These are phyloP conservation scores for Lordiphosa mommai DNA, from an alignment of 1,140 invertebrate species.

Conservation along the genomic window DNA sequence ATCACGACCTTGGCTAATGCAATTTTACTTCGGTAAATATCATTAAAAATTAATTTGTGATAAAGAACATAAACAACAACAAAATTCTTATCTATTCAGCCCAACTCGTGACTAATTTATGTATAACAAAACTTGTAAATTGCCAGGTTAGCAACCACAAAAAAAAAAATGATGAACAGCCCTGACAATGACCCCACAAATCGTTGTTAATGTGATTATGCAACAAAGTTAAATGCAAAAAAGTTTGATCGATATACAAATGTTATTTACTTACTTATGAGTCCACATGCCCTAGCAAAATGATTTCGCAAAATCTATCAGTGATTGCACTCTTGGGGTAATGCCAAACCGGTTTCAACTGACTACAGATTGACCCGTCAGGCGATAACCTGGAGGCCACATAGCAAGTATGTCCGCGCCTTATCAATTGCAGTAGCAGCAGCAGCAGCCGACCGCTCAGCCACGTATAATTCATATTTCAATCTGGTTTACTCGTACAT, in stretches of 20 bases:
- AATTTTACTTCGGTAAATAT: slow-evolving; percentile 21
- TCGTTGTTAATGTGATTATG: slow-evolving; percentile 14
- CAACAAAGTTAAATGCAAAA: slow-evolving; percentile 10
- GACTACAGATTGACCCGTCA: slow-evolving; percentile 25
- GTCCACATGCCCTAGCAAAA: slow-evolving; percentile 4
- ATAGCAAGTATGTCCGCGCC: slow-evolving; percentile 1
- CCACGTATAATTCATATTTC: slow-evolving; percentile 16
- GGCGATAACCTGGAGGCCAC: slow-evolving; percentile 38
- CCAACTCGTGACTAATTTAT: slow-evolving; percentile 35
- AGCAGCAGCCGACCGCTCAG: background rate
- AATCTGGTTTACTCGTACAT: slow-evolving; percentile 23
- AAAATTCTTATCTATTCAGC: background rate
- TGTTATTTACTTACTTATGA: slow-evolving; percentile 3
- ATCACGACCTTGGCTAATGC: slow-evolving; percentile 34
- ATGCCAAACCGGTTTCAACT: slow-evolving; percentile 17
- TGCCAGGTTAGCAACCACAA: slow-evolving; percentile 23
- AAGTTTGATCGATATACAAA: slow-evolving; percentile 38
- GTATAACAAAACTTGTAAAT: slow-evolving; percentile 18
- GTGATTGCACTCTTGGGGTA: slow-evolving; percentile 11
- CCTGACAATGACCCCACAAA: slow-evolving; percentile 11
- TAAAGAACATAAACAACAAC: slow-evolving; percentile 17
- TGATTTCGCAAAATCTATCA: slow-evolving; percentile 16
- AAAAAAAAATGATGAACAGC: too few relatives aligned
- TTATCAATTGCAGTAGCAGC: slow-evolving; percentile 20
- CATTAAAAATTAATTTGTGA: slow-evolving; percentile 27